Base-by-base conservation (phyloP, 2,888 invertebrate genomes). In the Phytoseiulus persimilis region DNA sequence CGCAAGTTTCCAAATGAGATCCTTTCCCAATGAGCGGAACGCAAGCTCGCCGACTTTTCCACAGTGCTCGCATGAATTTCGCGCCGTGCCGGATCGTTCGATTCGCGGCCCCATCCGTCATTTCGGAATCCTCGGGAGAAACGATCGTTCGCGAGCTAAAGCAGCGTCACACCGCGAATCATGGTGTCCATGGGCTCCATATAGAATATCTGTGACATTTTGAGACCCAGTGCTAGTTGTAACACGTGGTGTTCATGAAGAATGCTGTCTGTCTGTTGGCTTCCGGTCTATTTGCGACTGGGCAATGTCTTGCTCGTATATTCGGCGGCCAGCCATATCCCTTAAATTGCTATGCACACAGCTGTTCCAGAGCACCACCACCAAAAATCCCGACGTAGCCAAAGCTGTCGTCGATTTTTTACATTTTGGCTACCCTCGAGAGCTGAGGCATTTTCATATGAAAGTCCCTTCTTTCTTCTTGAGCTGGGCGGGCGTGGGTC, bases 211-310 rank as follows among this genome's bases (percentile, higher is more conserved):
- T 6, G 39, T 9, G 39, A 39, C 39, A 6, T 39, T 39, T 39
- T 39, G 39, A 39, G 39, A 39, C 9, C 18, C 65, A 14, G 65
- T 23, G 87, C 45, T 31, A n/a, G 87, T 9, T 87, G 87, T 33
- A 87, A 87, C 87, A 87, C 87, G 87, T 87, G 87, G 87, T 87
- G 87, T 87, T 87, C 33, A 87, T 33, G 87, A 87, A 87, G 87
- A 87, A 45, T 28, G 31, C 11, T 23, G 28, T 23, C 65, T 65
- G 65, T 23, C 83, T 31, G 18, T 23, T 31, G 6, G 87, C 33
- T n/a, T 87, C 33, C 32, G 32, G 87, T 31, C 32, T 9, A 87
- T 11, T 87, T 18, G 28, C 33, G 33, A 32, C 87, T 33, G 39
- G 33, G 87, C 33, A 32, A n/a, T 31, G 87, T n/a, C 33, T 32